These are phyloP conservation scores for Neoaliturus tenellus DNA, from an alignment of 2,888 invertebrate genomes.

Conservation along the genomic window DNA sequence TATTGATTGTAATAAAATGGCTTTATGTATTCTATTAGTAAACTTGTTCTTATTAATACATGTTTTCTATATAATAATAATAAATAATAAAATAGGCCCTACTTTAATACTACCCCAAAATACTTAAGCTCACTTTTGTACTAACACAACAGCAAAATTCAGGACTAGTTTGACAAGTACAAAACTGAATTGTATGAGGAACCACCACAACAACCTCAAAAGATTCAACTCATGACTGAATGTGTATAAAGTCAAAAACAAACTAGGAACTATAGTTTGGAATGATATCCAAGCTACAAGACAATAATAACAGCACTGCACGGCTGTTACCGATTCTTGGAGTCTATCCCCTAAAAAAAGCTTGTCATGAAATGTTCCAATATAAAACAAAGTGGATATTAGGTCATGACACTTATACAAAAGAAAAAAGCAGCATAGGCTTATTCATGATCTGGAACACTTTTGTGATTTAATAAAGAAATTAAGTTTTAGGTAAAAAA, in stretches of 20 bases:
- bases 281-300: not conserved
- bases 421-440: not conserved
- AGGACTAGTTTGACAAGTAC: not conserved
- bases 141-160: not conserved
- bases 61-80: too few relatives aligned
- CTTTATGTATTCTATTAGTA: too few relatives aligned
- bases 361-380: not conserved
- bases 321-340: not conserved
- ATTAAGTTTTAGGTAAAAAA: too few relatives aligned
- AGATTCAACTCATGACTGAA: not conserved
- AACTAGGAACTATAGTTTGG: conserved; percentile 5
- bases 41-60: too few relatives aligned
- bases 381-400: not conserved
- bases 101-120: not conserved
- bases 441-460: not conserved
- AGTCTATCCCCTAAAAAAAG: not conserved
- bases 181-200: too few relatives aligned
- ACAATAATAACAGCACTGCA: not conserved
- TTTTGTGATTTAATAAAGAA: not conserved
- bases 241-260: not conserved
- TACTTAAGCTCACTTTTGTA: not conserved
- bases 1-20: too few relatives aligned
- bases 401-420: not conserved
- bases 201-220: not conserved
- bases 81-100: too few relatives aligned